Percentiles rank a stretch among this genome's conserved stretches.
Conservation (phyloP, 2,113 vertebrate genomes). For the Hippocampus guttulatus region DNA sequence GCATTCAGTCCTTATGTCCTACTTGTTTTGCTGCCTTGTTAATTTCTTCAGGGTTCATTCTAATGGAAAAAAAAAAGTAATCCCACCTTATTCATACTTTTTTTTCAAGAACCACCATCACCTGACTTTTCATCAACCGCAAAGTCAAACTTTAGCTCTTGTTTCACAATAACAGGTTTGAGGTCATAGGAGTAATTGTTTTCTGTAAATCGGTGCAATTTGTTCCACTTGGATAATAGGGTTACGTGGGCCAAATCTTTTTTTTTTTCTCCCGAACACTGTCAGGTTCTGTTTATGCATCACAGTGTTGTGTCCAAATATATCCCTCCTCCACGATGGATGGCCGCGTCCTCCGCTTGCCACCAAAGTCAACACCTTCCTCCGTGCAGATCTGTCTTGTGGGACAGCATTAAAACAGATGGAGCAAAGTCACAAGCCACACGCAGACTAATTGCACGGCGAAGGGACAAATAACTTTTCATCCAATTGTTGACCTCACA, state of each 20-base stretch:
- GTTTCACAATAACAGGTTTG: conserved; percentile 71
- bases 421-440: conserved; percentile 72
- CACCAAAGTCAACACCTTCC: conserved; percentile 68
- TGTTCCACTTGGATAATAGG: conserved; percentile 75
- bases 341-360: conserved; percentile 78
- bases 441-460: conserved; percentile 7
- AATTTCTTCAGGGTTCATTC: conserved; percentile 39
- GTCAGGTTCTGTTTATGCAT: conserved; percentile 48
- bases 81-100: conserved; percentile 56
- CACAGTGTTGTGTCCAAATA: conserved; percentile 72
- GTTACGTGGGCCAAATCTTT: conserved; percentile 72
- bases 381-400: conserved; percentile 64
- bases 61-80: neutral
- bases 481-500: conserved; percentile 20
- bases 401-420: conserved; percentile 83
- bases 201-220: conserved; percentile 72
- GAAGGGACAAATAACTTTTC: conserved; percentile 6
- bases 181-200: conserved; percentile 65
- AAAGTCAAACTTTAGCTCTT: conserved; percentile 57
- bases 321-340: conserved; percentile 71
- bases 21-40: conserved; percentile 11
- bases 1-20: conserved; percentile 27
- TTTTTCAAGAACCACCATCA: conserved; percentile 65
- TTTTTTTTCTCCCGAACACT: conserved; percentile 70
- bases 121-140: conserved; percentile 65